Evolutionary conservation across 2,888 invertebrate genomes (phyloP).

Genomic region (Fragum sueziense): DNA sequence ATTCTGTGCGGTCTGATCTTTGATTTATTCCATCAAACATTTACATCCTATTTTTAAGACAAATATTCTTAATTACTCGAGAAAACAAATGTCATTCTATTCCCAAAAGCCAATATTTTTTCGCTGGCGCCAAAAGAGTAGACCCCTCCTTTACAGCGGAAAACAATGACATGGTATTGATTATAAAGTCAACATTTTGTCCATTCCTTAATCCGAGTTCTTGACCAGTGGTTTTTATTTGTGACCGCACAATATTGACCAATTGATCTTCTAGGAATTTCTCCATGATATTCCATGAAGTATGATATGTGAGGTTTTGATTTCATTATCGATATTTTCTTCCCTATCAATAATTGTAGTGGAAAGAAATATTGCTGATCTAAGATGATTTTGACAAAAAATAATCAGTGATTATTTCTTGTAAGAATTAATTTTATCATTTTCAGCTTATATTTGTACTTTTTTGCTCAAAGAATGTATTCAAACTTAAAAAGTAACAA

Average conservation of each 20-base stretch:
- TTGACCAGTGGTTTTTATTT: not conserved
- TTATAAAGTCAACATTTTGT: not conserved
- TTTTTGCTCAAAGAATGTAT: too few species aligned
- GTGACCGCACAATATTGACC: not conserved
- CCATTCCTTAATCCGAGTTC: not conserved
- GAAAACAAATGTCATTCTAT: not conserved
- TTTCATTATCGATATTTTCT: not conserved
- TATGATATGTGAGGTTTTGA: not conserved
- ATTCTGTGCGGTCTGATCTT: not conserved
- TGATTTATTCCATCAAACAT: not conserved
- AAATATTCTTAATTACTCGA: not conserved
- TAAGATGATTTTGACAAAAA: too few species aligned
- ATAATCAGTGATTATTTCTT: too few species aligned
- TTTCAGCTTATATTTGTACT: too few species aligned
- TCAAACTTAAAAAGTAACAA: too few species aligned
- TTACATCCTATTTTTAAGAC: not conserved
- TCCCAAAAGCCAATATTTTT: not conserved
- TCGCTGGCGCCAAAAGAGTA: not conserved
- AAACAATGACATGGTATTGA: not conserved
- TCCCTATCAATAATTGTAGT: not conserved
- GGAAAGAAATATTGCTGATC: not conserved
- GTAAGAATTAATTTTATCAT: too few species aligned
- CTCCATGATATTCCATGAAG: not conserved
- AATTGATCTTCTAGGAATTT: not conserved
- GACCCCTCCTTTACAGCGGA: not conserved